Conservation (phyloP, 2,113 vertebrate genomes). For the Menidia beryllina region DNA sequence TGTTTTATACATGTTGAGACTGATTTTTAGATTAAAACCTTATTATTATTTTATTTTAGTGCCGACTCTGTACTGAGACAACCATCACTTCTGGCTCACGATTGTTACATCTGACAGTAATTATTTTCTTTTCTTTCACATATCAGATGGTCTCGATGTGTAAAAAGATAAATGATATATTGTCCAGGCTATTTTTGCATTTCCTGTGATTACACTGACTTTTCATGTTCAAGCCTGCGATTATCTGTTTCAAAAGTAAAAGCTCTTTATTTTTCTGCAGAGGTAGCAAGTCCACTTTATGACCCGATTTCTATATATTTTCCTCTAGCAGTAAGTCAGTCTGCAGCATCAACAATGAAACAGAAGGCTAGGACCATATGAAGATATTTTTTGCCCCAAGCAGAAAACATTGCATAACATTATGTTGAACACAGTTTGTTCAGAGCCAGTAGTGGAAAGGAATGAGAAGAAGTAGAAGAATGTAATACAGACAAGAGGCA, state of each 20-base stretch:
- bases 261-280: constrained; percentile 28
- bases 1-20: background rate
- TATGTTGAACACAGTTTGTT: constrained; percentile 70
- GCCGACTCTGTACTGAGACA: background rate
- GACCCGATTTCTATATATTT: constrained; percentile 64
- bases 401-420: constrained; percentile 77
- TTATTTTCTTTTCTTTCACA: background rate
- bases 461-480: constrained; percentile 37
- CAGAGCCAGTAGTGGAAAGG: constrained; percentile 46
- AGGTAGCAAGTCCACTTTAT: constrained; percentile 41
- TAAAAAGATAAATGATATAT: background rate
- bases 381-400: constrained; percentile 73
- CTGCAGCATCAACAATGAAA: constrained; percentile 60
- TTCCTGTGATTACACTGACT: constrained; percentile 1
- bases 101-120: background rate
- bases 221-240: background rate
- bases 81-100: background rate
- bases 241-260: constrained; percentile 24
- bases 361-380: constrained; percentile 79
- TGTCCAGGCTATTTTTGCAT: background rate
- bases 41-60: too few relatives aligned
- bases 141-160: background rate
- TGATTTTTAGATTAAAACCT: too few relatives aligned
- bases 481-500: constrained; percentile 33
- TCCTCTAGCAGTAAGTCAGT: constrained; percentile 57